A percentile compares a stretch with the other conserved stretches of the same genome.
phyloP scores from a whole-genome alignment of 2,888 invertebrate genomes.

The Scaeva pyrastri region DNA sequence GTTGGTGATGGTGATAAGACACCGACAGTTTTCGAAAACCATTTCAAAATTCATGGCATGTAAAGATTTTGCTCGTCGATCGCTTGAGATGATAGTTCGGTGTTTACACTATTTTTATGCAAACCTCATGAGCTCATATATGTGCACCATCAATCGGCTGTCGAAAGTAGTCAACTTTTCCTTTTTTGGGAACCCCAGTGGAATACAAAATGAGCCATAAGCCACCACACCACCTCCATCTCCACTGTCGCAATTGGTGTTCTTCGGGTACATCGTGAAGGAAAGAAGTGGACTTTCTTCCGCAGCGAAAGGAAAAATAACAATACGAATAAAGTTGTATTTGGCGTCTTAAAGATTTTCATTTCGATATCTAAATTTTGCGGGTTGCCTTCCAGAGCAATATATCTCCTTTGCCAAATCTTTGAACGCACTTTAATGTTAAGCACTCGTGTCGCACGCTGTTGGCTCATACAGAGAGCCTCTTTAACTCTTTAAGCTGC shows the following conservation, averaged over 20 bases:
- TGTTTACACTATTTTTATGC: constrained; percentile 41
- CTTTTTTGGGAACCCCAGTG: constrained; percentile 54
- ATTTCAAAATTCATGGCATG: constrained; percentile 50
- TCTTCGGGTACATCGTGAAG: background rate
- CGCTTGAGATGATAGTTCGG: constrained; percentile 18
- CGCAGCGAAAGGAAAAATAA: constrained; percentile 67
- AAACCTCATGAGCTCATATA: constrained; percentile 53
- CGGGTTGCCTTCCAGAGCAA: constrained; percentile 11
- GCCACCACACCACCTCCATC: background rate
- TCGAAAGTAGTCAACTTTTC: constrained; percentile 70
- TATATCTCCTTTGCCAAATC: constrained; percentile 41
- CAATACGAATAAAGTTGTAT: constrained; percentile 33
- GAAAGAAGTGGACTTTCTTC: constrained; percentile 63
- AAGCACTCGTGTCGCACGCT: too few relatives aligned
- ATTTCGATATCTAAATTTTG: constrained; percentile 49
- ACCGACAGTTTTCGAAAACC: constrained; percentile 24
- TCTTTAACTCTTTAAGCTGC: constrained; percentile 5
- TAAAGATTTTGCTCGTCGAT: background rate
- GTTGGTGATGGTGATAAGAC: constrained; percentile 26
- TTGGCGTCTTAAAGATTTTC: constrained; percentile 57
- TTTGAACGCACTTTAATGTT: constrained; percentile 21
- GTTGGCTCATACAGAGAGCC: constrained; percentile 44
- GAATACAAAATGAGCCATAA: constrained; percentile 63
- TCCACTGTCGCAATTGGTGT: background rate
- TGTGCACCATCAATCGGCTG: constrained; percentile 37